These are phyloP conservation scores for Phaethon lepturus DNA, from an alignment of 2,113 vertebrate genomes.

Conservation along the genomic window DNA sequence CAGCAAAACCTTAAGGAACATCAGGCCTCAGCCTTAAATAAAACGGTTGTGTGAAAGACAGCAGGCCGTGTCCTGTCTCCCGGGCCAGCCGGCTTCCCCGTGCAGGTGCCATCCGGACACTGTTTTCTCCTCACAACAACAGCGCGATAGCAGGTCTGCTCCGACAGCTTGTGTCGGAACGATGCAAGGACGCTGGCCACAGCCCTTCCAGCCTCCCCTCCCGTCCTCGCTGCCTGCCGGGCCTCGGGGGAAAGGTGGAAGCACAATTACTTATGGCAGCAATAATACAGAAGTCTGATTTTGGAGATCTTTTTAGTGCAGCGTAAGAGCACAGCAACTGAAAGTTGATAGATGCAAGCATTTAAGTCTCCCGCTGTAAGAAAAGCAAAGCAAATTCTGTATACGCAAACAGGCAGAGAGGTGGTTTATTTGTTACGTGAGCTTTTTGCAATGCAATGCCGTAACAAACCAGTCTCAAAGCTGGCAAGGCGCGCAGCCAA, in stretches of 20 bases:
- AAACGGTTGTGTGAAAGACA: not conserved
- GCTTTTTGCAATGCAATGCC: not conserved
- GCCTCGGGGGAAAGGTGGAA: not conserved
- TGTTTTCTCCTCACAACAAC: accelerated
- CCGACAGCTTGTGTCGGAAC: accelerated
- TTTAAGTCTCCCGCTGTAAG: not conserved
- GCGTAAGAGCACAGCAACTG: not conserved
- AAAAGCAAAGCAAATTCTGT: not conserved
- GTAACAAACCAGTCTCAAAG: not conserved
- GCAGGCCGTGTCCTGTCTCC: accelerated
- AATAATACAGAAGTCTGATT: not conserved
- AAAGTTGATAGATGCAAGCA: accelerated
- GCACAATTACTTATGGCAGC: not conserved
- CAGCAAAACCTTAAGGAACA: not conserved
- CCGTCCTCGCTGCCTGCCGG: accelerated
- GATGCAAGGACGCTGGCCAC: accelerated
- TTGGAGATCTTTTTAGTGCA: not conserved
- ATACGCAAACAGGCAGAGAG: not conserved
- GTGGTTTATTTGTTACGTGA: not conserved
- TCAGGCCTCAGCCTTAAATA: not conserved
- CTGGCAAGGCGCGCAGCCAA: not conserved
- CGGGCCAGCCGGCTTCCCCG: not conserved
- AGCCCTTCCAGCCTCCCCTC: not conserved
- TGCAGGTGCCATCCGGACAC: accelerated
- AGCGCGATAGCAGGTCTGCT: not conserved